Base-by-base conservation (phyloP, 1,140 invertebrate genomes). In the Dufourea novaeangliae region DNA sequence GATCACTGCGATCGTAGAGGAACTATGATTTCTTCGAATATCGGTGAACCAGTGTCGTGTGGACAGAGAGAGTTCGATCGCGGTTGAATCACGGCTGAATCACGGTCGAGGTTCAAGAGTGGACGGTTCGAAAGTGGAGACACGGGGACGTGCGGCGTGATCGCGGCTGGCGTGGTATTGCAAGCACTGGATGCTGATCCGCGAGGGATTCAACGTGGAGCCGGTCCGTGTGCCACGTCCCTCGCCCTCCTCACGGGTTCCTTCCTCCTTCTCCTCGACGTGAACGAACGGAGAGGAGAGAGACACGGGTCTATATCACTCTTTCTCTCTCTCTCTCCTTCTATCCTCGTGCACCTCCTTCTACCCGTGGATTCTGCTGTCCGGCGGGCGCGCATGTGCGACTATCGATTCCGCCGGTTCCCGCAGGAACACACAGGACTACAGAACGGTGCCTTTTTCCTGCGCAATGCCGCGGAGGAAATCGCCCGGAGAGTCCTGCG, bases 351-450 rank as follows among this genome's bases (percentile, higher is more conserved):
- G 74, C 56, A 69, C 54, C 79, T 69, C 78, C 61, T 72, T 75
- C 63, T 32, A n/a, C 37, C 62, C 39, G 61, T 75, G 73, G n/a
- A 57, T 78, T 68, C 52, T 17, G 54, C 54, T n/a, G 73, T 69
- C 39, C 64, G 68, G 20, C 73, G 34, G 27, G 63, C 73, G 91
- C 91, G 91, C 91, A 91, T 91, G 90, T 90, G 91, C 90, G 84
- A 72, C 87, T 91, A 92, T 92, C 88, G 91, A 92, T 92, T 91
- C 90, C 81, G 72, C 70, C 78, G 86, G 86, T 86, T 88, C 88
- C 83, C 83, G 83, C 84, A 88, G 89, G 89, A 91, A 84, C 82
- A 78, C 82, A 78, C 64, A 52, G 83, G 79, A 79, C 82, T 27
- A 79, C 77, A 41, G n/a, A n/a, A 41, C 68, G 78, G 73, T 66